Evolutionary conservation across 1,140 invertebrate species (phyloP), one percentile per base, ranked within the genome.

Genomic region (Caenorhabditis latens): DNA sequence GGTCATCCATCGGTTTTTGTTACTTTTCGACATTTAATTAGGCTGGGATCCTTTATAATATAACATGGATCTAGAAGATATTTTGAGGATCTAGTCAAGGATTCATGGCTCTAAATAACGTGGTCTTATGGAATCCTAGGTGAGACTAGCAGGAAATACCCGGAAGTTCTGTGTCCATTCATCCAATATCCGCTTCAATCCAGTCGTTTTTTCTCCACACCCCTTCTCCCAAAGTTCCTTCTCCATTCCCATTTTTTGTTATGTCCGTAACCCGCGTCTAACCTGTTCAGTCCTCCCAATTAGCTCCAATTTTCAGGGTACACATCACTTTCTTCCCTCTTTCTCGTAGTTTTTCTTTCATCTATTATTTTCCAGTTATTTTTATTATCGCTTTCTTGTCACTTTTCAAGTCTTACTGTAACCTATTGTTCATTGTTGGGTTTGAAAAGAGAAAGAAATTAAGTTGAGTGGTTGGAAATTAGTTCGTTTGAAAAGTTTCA

Each of bases 301-400:
- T 79, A 79, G 71, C 71, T 79, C 71, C 21, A 50, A 79, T 79
- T 53, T 50, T 79, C 24, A 19, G 46, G 21, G 19, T 24, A 19
- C 8, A 6, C 9, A 53, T 11, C n/a, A 11, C n/a, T 79, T 42
- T 50, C 21, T 24, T 50, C 24, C 4, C 21, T 24, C 24, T 48
- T 40, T 42, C 11, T 21, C 13, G 6, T 46, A 5, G 11, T 24
- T 46, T 32, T 53, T 46, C 42, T 32, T 8, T n/a, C n/a, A 16
- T 58, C n/a, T 16, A 65, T 65, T 65, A 32, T 65, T 32, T 40
- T 14, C 24, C 61, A 65, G 61, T 65, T 65, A 71, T 79, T 79
- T 79, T 50, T 50, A 79, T 50, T 50, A 79, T 79, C 42, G 71
- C 19, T 71, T 71, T 48, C 4, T 71, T 71, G 9, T 63, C 61